phyloP scores from a whole-genome alignment of 2,113 vertebrate genomes.

The Carassius carassius region DNA sequence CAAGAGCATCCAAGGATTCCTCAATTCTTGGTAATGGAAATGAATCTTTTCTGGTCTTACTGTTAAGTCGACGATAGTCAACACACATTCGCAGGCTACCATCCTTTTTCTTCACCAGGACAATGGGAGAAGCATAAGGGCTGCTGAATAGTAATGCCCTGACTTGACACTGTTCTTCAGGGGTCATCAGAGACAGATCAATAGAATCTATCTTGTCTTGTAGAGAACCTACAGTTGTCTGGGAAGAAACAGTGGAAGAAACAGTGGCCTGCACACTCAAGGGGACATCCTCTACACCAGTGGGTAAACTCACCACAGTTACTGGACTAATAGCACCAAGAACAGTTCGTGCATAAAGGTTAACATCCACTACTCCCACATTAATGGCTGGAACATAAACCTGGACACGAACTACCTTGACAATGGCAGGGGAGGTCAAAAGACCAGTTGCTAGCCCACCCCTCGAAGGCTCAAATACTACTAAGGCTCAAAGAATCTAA shows the following conservation, averaged over 20 bases:
- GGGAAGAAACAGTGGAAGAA: too few species aligned
- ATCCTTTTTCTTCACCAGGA: neutral
- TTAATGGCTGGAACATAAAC: constrained; percentile 27
- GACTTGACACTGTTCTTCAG: neutral
- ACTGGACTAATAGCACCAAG: neutral
- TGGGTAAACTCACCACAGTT: neutral
- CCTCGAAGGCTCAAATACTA: neutral
- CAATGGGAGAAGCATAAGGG: neutral
- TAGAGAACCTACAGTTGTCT: neutral
- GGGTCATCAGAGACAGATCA: neutral
- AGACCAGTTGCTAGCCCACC: constrained; percentile 14
- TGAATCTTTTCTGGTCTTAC: neutral
- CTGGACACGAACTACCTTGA: neutral
- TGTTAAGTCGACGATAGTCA: neutral
- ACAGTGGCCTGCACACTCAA: neutral
- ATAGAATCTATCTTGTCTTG: neutral
- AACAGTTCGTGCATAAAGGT: neutral
- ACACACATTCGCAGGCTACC: neutral
- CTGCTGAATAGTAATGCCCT: neutral
- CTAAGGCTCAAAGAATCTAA: neutral
- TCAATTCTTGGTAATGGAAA: constrained; percentile 8
- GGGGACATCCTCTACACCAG: neutral
- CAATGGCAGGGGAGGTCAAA: neutral
- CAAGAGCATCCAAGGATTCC: neutral
- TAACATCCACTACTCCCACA: neutral